These are phyloP conservation scores for Montipora cactus DNA, from an alignment of 64 coral and sea anemone genomes.

Conservation along the genomic window DNA sequence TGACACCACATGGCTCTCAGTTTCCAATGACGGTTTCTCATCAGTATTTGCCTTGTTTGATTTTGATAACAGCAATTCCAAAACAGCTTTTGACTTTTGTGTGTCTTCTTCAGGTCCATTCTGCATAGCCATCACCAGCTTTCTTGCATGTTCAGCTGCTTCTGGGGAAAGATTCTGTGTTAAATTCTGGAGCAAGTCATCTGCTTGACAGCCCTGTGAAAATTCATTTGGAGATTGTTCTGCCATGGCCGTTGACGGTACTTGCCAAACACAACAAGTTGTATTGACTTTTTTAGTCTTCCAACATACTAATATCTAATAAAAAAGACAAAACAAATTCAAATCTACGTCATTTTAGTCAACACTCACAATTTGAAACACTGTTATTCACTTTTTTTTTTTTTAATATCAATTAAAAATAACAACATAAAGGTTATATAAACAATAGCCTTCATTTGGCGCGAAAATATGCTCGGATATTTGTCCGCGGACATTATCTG, in stretches of 20 bases:
- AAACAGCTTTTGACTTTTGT: background rate
- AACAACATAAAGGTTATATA: too few species aligned
- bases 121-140: background rate
- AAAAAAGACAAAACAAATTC: background rate
- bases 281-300: background rate
- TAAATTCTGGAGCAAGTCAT: background rate
- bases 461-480: too few species aligned
- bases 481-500: too few species aligned
- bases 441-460: too few species aligned
- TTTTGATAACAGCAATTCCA: conserved; percentile 15
- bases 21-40: background rate
- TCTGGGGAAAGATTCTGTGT: background rate
- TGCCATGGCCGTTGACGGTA: background rate
- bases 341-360: too few species aligned
- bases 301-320: background rate
- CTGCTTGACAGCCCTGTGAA: background rate
- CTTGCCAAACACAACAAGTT: background rate
- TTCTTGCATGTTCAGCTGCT: background rate
- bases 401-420: too few species aligned
- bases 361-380: too few species aligned
- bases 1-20: background rate
- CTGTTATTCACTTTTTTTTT: too few species aligned
- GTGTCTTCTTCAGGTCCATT: conserved; percentile 28
- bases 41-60: background rate
- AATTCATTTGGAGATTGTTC: background rate